Evolutionary conservation across 1,140 invertebrate species (phyloP).

Genomic region (Xylocopa sonorina): DNA sequence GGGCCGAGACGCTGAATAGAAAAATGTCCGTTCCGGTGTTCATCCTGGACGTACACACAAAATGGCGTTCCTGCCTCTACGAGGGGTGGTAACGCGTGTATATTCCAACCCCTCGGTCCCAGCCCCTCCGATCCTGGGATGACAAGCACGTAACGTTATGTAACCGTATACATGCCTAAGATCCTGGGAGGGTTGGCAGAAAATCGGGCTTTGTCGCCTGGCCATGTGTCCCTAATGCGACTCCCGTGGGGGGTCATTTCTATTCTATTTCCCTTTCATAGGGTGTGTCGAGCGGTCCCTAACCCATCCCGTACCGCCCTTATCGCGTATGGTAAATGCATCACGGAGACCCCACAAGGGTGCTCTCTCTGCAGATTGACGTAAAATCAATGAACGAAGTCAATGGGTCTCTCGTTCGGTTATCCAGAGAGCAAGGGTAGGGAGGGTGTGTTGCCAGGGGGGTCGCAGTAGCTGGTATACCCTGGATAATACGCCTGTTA

Average conservation of each 20-base stretch:
- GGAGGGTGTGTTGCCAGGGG: conserved; percentile 52
- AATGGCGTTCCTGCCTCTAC: conserved; percentile 72
- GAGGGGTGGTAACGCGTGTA: conserved; percentile 71
- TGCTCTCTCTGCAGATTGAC: conserved; percentile 78
- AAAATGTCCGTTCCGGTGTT: conserved; percentile 56
- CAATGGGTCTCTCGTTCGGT: conserved; percentile 75
- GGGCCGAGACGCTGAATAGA: conserved; percentile 42
- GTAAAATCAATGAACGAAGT: conserved; percentile 83
- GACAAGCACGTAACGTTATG: conserved; percentile 74
- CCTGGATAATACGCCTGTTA: conserved; percentile 61
- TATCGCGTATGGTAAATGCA: conserved; percentile 82
- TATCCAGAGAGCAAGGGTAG: conserved; percentile 45
- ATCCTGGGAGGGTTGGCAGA: conserved; percentile 73
- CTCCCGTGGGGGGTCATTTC: conserved; percentile 81
- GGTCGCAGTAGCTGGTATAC: conserved; percentile 45
- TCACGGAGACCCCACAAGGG: conserved; percentile 79
- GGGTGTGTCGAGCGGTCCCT: conserved; percentile 74
- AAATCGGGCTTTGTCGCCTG: conserved; percentile 78
- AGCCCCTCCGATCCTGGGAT: conserved; percentile 70
- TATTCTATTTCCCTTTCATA: conserved; percentile 81
- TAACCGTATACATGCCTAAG: conserved; percentile 80
- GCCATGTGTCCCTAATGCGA: conserved; percentile 82
- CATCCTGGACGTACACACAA: conserved; percentile 62
- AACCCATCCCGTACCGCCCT: conserved; percentile 64
- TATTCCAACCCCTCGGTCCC: conserved; percentile 71